Base-by-base conservation (phyloP, 2,113 vertebrate genomes). In the Rutilus rutilus region DNA sequence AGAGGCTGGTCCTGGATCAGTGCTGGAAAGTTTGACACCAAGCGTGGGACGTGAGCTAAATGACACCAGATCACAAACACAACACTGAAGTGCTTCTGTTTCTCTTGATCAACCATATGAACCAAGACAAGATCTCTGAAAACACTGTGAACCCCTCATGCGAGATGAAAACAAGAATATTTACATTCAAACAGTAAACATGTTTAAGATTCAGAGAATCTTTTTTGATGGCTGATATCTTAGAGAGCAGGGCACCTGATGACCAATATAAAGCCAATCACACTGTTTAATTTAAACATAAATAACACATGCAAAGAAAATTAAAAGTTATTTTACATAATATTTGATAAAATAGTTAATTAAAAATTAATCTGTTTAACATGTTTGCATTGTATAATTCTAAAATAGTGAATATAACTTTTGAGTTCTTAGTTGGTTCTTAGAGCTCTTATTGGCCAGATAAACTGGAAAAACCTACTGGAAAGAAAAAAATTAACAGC, bases 21-120 rank as follows among this genome's bases (percentile, higher is more conserved):
- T 12, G 2, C 33, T 78, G 21, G 21, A 39, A 78, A 57, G 5
- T 39, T n/a, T 39, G 50, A 78, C 19, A 54, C 17, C 36, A 12
- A 79, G 77, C 12, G 77, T 79, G 54, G 77, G 54, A 3, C 14
- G 33, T n/a, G 33, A 78, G 30, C 52, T 59, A 78, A 78, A 54
- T 78, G 54, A 23, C 77, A 78, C 12, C 33, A 79, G 54, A 79
- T 78, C 77, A 42, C 77, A 12, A 57, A 78, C 21, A 77, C 50
- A 78, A 78, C 54, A 23, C 33, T n/a, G 57, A 36, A 60, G 54
- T 39, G 54, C 54, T 79, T 79, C 54, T 79, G 33, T 59, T 79
- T 79, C 54, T 60, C 77, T 42, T 79, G 77, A 79, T 60, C 57
- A 79, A 36, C 54, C 77, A 79, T 47, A 25, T 74, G 23, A 47